phyloP scores from a whole-genome alignment of 2,797 vertebrate species.

The Malurus splendens region DNA sequence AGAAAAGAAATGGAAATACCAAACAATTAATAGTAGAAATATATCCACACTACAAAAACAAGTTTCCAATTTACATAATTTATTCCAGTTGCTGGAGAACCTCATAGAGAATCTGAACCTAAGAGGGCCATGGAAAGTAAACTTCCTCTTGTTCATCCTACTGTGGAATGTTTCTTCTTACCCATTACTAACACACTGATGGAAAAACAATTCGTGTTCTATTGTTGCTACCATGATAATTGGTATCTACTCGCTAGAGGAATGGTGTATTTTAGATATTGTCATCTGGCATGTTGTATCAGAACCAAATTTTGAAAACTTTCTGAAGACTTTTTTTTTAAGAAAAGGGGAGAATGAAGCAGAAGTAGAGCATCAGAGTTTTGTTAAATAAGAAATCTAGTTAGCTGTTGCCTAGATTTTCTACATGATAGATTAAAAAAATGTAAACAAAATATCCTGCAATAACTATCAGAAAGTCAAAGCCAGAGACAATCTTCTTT shows the following conservation, averaged over 20 bases:
- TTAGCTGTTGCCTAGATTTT: background rate
- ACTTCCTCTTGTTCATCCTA: background rate
- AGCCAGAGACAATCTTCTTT: background rate
- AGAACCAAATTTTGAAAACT: background rate
- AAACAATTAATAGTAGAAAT: background rate
- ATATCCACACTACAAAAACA: background rate
- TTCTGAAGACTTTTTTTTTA: background rate
- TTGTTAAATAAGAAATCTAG: background rate
- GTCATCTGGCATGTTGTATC: background rate
- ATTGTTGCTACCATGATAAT: background rate
- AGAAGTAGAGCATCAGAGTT: background rate
- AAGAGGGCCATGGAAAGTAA: background rate
- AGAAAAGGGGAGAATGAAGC: background rate
- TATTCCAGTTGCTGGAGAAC: background rate
- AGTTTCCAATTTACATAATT: background rate
- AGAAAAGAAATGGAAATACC: background rate
- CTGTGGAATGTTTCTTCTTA: background rate
- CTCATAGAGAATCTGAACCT: background rate
- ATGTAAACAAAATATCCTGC: background rate
- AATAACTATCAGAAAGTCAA: slow-evolving; percentile 16
- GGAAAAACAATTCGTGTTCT: background rate
- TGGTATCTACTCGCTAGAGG: background rate
- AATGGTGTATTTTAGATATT: background rate
- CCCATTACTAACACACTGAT: background rate
- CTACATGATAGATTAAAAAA: background rate